phyloP scores from a whole-genome alignment of 2,797 vertebrate species.

The Coilia nasus region DNA sequence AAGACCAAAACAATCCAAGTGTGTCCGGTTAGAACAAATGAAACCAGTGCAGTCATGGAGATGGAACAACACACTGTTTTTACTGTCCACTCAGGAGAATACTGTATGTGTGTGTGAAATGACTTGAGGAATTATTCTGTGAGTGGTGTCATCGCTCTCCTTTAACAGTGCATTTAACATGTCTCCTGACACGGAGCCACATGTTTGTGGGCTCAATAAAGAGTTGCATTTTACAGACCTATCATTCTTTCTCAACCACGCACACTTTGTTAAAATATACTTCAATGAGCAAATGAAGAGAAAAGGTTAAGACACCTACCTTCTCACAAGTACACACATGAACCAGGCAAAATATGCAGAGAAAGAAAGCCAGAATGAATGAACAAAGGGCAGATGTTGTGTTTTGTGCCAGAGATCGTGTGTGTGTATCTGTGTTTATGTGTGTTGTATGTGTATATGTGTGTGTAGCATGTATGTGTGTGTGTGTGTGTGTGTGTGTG shows the following conservation, averaged over 20 bases:
- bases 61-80: background rate
- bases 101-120: conserved; percentile 7
- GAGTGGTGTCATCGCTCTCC: background rate
- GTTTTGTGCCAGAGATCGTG: background rate
- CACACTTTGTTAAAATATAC: conserved; percentile 20
- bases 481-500: conserved; percentile 10
- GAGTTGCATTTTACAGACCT: conserved; percentile 6
- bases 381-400: conserved; percentile 20
- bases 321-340: background rate
- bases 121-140: conserved; percentile 3
- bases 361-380: background rate
- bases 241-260: conserved; percentile 19
- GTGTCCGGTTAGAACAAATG: background rate
- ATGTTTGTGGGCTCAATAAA: background rate
- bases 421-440: background rate
- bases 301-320: background rate
- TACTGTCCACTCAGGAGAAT: conserved; percentile 21
- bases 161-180: conserved; percentile 20
- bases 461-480: background rate
- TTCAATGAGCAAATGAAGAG: background rate
- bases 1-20: conserved; percentile 10
- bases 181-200: conserved; percentile 6
- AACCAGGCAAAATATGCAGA: background rate
- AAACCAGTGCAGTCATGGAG: background rate
- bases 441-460: conserved; percentile 7